A percentile compares a stretch with the other conserved stretches of the same genome.
phyloP scores from a whole-genome alignment of 2,113 vertebrate genomes.

The Terrapene triunguis region DNA sequence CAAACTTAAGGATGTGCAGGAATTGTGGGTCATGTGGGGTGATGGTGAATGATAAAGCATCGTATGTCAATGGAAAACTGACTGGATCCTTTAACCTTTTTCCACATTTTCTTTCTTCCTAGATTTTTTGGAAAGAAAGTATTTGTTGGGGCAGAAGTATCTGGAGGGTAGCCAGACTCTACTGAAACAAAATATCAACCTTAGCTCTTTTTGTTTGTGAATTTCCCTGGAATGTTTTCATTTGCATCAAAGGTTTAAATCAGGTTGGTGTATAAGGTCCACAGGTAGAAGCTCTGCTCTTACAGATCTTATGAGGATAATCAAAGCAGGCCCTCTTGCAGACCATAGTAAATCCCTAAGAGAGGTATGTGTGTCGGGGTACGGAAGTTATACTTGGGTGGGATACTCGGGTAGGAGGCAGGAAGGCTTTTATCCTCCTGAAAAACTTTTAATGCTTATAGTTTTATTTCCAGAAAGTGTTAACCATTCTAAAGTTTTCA shows the following conservation, averaged over 20 bases:
- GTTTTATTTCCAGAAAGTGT: neutral
- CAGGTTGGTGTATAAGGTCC: neutral
- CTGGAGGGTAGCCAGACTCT: neutral
- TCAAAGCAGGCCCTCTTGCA: neutral
- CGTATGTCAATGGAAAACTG: slow-evolving; percentile 51
- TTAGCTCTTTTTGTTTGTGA: neutral
- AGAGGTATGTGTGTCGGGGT: neutral
- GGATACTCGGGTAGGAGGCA: neutral
- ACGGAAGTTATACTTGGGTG: neutral
- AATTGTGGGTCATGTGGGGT: slow-evolving; percentile 5
- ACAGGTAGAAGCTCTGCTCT: neutral
- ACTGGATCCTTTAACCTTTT: slow-evolving; percentile 46
- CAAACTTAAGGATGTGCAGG: neutral
- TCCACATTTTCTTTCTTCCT: slow-evolving; percentile 37
- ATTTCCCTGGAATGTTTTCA: slow-evolving; percentile 16
- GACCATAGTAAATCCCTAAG: neutral
- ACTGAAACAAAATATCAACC: neutral
- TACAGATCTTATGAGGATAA: neutral
- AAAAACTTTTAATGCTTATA: neutral
- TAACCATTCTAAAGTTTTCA: neutral
- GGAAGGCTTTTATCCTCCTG: neutral
- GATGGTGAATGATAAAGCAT: slow-evolving; percentile 32
- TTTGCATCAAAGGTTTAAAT: neutral
- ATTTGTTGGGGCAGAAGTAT: slow-evolving; percentile 4
- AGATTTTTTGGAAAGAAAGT: neutral